Evolutionary conservation across 2,888 invertebrate species (phyloP), one percentile per base, ranked within the genome.

Genomic region (Limnephilus lunatus): DNA sequence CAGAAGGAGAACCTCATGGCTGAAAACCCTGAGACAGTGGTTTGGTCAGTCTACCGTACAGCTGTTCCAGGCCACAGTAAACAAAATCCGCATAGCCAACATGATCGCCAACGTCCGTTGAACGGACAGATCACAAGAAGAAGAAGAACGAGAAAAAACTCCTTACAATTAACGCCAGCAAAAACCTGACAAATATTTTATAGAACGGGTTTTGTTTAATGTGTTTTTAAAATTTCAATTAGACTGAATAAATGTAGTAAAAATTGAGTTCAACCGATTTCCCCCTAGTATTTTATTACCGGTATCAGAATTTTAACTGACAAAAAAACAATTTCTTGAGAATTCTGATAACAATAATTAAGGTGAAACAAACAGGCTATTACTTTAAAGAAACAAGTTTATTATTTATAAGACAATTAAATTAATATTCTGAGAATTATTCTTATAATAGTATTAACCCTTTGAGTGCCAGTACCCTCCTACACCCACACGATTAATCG

Each of bases 401-500:
- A 89, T 89, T 88, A 89, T 89, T 89, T 80, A 89, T 89, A 89
- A 89, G 90, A 48, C 85, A 90, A 85, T 90, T 85, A 85, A 85
- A 85, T 83, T 89, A 85, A 90, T 32, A 85, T 90, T 90, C 85
- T 31, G 68, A 48, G 90, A 90, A 90, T 32, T 35, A 86, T 44
- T 30, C 12, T 48, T 90, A 90, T 44, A 32, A 48, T 15, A 85
- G 48, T 32, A n/a, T 83, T 39, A 68, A 85, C 90, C 53, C 90
- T 85, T 85, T 68, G 68, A 32, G 31, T 44, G 90, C 85, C 90
- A 68, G 9, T 68, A 25, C 2, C n/a, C 25, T 19, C 0, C 19
- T 68, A 68, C 15, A 9, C 25, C 25, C 25, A 68, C 25, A n/a
- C 68, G 25, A 68, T n/a, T 2, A 25, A 68, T 68, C 68, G 68